Conservation (phyloP, 2,797 vertebrate species). For the Platyrinchus mystaceus region DNA sequence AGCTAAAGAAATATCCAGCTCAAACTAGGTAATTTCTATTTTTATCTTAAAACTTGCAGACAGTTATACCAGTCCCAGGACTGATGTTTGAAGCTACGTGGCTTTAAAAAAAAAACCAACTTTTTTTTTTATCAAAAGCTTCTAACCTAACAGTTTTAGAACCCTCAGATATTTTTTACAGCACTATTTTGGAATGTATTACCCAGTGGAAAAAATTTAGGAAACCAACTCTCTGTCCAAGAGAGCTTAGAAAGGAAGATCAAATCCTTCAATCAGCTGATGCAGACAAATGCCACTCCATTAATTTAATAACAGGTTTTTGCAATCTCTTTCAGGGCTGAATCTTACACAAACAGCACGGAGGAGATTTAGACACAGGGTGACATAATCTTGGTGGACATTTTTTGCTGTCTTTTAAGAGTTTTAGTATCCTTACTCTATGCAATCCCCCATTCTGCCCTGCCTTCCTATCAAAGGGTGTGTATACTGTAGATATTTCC, state of each 20-base stretch:
- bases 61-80: not conserved
- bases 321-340: slow-evolving; percentile 24
- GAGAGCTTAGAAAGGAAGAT: slow-evolving; percentile 20
- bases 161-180: not conserved
- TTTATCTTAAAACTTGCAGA: not conserved
- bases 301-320: slow-evolving; percentile 48
- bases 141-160: not conserved
- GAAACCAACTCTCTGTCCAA: not conserved
- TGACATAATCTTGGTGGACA: not conserved
- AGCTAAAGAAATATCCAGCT: not conserved
- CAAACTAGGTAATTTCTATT: not conserved
- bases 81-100: not conserved
- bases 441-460: not conserved
- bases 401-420: not conserved
- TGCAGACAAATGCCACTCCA: slow-evolving; percentile 31
- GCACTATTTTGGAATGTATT: not conserved
- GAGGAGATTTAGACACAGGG: not conserved
- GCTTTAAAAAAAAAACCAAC: not conserved
- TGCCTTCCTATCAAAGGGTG: not conserved
- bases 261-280: slow-evolving; percentile 54
- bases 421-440: not conserved
- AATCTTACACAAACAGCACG: not conserved
- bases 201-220: not conserved
- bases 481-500: not conserved
- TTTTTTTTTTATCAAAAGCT: not conserved